Conservation (phyloP, 1,140 invertebrate genomes). For the Anagrus nilaparvatae region DNA sequence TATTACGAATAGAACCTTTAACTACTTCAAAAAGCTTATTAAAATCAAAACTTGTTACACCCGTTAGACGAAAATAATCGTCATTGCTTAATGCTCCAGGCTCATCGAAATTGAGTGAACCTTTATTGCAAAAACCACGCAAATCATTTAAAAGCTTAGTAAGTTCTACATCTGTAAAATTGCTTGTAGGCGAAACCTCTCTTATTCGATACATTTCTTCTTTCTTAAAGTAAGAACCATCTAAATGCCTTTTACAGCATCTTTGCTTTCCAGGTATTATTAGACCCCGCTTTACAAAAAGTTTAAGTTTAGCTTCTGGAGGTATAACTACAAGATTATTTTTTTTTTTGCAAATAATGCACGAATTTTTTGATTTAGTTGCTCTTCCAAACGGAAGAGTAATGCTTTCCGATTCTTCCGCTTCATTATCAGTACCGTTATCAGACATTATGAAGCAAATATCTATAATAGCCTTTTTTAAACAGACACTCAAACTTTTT, state of each 20-base stretch:
- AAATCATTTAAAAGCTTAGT: background rate
- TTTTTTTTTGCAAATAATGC: too few relatives aligned
- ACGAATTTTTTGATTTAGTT: too few relatives aligned
- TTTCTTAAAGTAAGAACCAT: background rate
- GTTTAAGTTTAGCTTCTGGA: too few relatives aligned
- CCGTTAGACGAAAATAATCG: background rate
- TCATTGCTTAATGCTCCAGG: background rate
- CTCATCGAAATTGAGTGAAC: background rate
- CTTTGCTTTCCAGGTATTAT: too few relatives aligned
- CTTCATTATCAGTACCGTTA: too few relatives aligned
- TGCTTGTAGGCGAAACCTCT: background rate
- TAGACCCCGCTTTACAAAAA: too few relatives aligned
- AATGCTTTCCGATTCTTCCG: too few relatives aligned
- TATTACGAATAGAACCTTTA: background rate
- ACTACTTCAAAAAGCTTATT: background rate
- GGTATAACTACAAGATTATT: too few relatives aligned
- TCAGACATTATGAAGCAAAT: too few relatives aligned
- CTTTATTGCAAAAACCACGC: background rate
- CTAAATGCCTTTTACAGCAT: background rate
- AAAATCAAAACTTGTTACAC: background rate
- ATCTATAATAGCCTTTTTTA: too few relatives aligned
- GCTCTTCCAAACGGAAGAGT: too few relatives aligned
- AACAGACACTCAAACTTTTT: too few relatives aligned
- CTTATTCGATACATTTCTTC: background rate
- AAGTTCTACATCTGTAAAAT: background rate